Evolutionary conservation across 2,797 vertebrate species (phyloP), one percentile per base, ranked within the genome.

Genomic region (Sebastes dallii): DNA sequence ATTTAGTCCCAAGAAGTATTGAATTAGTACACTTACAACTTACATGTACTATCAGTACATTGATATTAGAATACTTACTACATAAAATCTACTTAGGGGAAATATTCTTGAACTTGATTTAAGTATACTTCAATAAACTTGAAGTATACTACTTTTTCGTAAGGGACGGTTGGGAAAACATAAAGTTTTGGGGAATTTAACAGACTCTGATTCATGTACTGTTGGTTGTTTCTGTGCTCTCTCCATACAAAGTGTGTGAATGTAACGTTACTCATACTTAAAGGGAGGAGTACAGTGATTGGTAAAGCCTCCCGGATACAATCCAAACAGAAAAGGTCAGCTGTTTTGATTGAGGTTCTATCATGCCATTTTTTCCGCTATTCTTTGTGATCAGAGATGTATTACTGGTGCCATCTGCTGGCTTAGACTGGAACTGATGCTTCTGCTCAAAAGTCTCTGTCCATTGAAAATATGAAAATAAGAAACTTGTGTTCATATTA

Each of bases 331-430:
- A 78, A 67, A 61, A 66, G 69, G 24, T 80, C 76, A 72, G 66
- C 67, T 83, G 77, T 72, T 86, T 59, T 65, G 62, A 55, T 64
- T 65, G 71, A 61, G 72, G 20, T 10, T 71, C 54, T 34, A 42
- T 66, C 34, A 10, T 11, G 59, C 9, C 14, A 18, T 22, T 62
- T 32, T 50, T 34, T 24, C 32, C 11, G 13, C 5, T 9, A 4
- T 9, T 14, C 59, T 75, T 4, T 56, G n/a, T 67, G 64, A 36
- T 50, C 32, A 72, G 12, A 71, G 27, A n/a, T 77, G 77, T 29
- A 3, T 27, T 2, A 39, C 67, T 84, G 65, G 3, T 13, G 78
- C 90, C 93, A 84, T 60, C 92, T 94, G 78, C 90, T 82, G 93
- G 88, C 32, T 4, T 0, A 39, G 2, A 2, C 10, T 36, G 66